phyloP scores from a whole-genome alignment of 2,113 vertebrate genomes.

The Laticauda laticaudata region DNA sequence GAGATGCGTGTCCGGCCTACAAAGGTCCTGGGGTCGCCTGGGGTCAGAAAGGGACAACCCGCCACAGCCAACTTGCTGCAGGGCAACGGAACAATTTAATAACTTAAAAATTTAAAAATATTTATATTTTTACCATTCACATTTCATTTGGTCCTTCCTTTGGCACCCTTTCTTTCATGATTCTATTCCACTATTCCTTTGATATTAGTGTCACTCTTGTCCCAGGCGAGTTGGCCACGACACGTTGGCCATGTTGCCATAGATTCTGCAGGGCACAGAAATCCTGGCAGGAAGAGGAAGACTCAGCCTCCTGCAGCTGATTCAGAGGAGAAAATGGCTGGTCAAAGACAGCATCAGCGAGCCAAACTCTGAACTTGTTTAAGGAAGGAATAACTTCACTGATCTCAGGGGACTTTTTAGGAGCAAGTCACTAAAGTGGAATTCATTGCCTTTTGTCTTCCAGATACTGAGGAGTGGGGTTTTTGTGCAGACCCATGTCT shows the following conservation, averaged over 20 bases:
- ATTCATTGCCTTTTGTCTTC: neutral
- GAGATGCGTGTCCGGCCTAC: neutral
- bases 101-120: too few species aligned
- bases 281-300: neutral
- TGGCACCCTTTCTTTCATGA: too few species aligned
- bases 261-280: neutral
- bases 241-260: too few species aligned
- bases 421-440: neutral
- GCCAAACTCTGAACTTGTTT: neutral
- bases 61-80: too few species aligned
- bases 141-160: too few species aligned
- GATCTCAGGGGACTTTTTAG: neutral
- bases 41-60: neutral
- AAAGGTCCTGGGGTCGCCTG: neutral
- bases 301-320: neutral
- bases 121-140: too few species aligned
- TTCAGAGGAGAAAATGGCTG: neutral
- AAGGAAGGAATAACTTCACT: neutral
- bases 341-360: neutral
- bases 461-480: neutral
- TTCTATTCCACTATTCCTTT: too few species aligned
- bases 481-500: neutral
- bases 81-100: too few species aligned
- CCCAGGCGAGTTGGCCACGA: too few species aligned
- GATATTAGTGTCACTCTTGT: too few species aligned